These are phyloP conservation scores for Ryuthela nishihirai DNA, from an alignment of 2,888 invertebrate genomes.

Conservation along the genomic window DNA sequence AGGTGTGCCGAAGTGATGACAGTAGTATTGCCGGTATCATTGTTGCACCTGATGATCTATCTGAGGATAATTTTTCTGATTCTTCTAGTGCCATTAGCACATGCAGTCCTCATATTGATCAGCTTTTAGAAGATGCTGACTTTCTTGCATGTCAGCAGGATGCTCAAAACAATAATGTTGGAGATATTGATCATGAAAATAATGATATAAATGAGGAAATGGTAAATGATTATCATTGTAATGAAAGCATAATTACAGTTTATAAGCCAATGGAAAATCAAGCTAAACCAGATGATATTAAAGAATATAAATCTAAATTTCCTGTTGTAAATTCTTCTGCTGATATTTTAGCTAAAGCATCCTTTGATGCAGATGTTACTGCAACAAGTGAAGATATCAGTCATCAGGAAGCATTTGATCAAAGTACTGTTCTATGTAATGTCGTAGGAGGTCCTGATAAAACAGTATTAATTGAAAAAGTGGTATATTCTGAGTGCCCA, in stretches of 20 bases:
- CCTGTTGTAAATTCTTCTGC: no score
- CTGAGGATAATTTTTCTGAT: constrained; percentile 35
- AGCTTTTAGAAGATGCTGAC: constrained; percentile 27
- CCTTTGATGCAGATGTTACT: no score
- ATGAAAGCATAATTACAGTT: not conserved
- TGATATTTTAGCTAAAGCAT: no score
- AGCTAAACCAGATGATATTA: not conserved
- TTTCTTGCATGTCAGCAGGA: constrained; percentile 35
- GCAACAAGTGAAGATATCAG: no score
- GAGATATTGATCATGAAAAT: not conserved
- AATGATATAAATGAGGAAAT: not conserved
- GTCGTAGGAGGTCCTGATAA: no score
- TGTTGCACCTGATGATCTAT: constrained; percentile 35
- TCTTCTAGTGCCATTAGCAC: constrained; percentile 22
- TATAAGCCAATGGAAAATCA: not conserved
- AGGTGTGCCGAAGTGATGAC: not conserved
- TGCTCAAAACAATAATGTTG: constrained; percentile 32
- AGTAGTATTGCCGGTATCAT: constrained; percentile 15
- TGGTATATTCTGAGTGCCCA: no score
- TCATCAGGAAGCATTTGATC: no score
- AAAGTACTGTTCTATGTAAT: no score
- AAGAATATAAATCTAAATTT: not conserved
- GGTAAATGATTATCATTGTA: not conserved
- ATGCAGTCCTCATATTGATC: constrained; percentile 15
- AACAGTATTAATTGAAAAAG: no score